Evolutionary conservation across 2,888 invertebrate genomes (phyloP).

Genomic region (Stegana nigrithorax): DNA sequence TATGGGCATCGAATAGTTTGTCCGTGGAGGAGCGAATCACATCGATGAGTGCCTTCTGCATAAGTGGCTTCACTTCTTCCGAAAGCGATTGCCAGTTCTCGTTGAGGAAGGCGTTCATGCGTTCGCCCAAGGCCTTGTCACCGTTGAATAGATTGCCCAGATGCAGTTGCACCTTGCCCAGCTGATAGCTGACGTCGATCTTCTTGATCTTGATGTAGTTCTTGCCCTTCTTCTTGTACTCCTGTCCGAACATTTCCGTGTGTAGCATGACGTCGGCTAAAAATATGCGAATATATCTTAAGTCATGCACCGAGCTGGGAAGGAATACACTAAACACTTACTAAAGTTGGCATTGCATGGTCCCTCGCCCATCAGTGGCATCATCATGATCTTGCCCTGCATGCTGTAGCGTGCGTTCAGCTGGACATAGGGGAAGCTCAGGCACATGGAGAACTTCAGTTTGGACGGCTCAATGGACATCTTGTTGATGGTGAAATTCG

Average conservation of each 20-base stretch:
- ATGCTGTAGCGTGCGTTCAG: conserved; percentile 76
- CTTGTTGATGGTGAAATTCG: conserved; percentile 74
- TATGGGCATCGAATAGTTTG: conserved; percentile 73
- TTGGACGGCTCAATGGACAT: conserved; percentile 69
- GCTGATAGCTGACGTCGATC: conserved; percentile 76
- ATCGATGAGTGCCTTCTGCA: conserved; percentile 74
- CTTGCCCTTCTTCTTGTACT: conserved; percentile 69
- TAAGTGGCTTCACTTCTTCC: conserved; percentile 77
- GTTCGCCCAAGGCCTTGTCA: conserved; percentile 75
- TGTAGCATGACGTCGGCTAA: conserved; percentile 78
- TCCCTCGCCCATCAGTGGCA: conserved; percentile 80
- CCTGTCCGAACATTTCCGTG: conserved; percentile 74
- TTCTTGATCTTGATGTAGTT: conserved; percentile 74
- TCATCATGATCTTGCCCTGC: conserved; percentile 78
- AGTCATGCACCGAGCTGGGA: too few species aligned
- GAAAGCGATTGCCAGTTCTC: conserved; percentile 81
- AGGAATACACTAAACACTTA: too few species aligned
- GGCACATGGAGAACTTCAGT: conserved; percentile 72
- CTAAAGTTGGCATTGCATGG: conserved; percentile 77
- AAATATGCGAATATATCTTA: too few species aligned
- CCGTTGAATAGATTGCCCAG: conserved; percentile 81
- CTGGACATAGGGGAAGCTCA: conserved; percentile 75
- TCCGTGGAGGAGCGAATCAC: conserved; percentile 73
- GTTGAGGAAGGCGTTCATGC: conserved; percentile 82
- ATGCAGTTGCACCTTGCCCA: conserved; percentile 75